These are phyloP conservation scores for Neocrepidodera transversa DNA, from an alignment of 2,888 invertebrate genomes.

Conservation along the genomic window DNA sequence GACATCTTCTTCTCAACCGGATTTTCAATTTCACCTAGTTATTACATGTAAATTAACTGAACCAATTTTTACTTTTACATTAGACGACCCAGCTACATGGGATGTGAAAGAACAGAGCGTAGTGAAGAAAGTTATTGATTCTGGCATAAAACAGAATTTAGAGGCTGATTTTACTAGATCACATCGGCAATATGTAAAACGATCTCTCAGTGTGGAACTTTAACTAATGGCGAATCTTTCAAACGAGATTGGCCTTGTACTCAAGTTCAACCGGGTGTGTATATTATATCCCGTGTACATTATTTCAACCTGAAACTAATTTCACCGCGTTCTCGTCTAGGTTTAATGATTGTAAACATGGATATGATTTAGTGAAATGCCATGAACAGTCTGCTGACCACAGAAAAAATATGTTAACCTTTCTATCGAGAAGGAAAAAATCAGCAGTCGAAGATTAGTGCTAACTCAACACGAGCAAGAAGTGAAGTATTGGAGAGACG, in stretches of 20 bases:
- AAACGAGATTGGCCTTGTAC: conserved; percentile 3
- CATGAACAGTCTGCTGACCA: conserved; percentile 7
- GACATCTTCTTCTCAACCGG: no score
- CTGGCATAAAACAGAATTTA: no score
- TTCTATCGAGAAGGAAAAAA: background rate
- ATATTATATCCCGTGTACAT: background rate
- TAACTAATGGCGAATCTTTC: conserved; percentile 2
- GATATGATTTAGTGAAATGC: conserved; percentile 2
- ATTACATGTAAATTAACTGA: no score
- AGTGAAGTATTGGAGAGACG: conserved; percentile 1
- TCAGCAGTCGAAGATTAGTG: background rate
- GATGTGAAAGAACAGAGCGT: no score
- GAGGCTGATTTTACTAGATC: no score
- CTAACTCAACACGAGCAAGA: conserved; percentile 3
- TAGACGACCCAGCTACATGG: no score
- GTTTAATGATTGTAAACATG: conserved; percentile 4
- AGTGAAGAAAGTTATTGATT: no score
- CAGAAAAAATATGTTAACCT: no score
- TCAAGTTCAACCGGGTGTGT: conserved; percentile 3
- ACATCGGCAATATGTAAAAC: no score
- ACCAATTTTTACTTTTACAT: no score
- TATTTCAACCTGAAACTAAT: background rate
- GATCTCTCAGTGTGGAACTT: background rate
- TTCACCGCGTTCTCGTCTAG: background rate
- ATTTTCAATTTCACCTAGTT: no score